phyloP scores from a whole-genome alignment of 2,113 vertebrate genomes.

The Hyla sarda region DNA sequence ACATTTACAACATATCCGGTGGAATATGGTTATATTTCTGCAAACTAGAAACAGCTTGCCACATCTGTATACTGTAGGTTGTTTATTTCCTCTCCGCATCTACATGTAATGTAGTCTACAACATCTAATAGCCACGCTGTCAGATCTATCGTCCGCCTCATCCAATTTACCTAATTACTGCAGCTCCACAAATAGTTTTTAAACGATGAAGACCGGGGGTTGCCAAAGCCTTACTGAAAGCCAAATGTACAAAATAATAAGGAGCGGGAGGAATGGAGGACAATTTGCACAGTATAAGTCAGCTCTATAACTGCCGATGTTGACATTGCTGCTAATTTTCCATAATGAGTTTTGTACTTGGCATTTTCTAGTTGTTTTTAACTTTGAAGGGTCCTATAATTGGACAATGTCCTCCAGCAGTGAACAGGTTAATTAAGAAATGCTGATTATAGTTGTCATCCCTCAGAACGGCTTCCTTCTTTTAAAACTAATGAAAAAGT shows the following conservation, averaged over 20 bases:
- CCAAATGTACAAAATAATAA: not conserved
- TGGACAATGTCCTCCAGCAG: constrained; percentile 49
- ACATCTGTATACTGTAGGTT: not conserved
- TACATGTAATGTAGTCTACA: not conserved
- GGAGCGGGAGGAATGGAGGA: not conserved
- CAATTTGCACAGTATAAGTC: not conserved
- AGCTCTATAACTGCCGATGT: constrained; percentile 3
- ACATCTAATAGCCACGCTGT: not conserved
- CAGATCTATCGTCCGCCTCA: not conserved
- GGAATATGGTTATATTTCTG: no score
- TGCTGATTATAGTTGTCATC: constrained; percentile 5
- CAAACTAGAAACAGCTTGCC: not conserved
- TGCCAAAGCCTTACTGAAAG: not conserved
- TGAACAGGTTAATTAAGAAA: constrained; percentile 52
- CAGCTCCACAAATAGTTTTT: not conserved
- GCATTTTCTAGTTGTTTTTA: constrained; percentile 30
- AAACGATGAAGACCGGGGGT: not conserved
- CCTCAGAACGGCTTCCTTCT: not conserved
- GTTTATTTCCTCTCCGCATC: not conserved
- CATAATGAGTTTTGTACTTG: constrained; percentile 41
- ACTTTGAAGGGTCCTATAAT: constrained; percentile 42
- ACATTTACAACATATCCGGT: not conserved
- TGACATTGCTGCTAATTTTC: constrained; percentile 28
- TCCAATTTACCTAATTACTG: constrained; percentile 11
- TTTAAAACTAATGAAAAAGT: not conserved